A percentile compares a stretch with the other conserved stretches of the same genome.
Conservation (phyloP, 2,888 invertebrate species). For the Actias luna region DNA sequence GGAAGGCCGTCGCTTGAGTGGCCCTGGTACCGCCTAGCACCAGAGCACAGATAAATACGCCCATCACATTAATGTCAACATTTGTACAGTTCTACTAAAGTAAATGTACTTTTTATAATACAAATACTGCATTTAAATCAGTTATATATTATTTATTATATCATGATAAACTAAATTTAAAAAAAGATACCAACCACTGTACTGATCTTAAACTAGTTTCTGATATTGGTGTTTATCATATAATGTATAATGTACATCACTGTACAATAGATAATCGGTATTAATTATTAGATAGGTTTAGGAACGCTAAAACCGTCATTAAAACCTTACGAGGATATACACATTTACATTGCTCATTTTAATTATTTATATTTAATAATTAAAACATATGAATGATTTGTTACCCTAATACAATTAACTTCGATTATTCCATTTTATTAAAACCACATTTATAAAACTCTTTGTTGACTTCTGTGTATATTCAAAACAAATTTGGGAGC, state of each 20-base stretch:
- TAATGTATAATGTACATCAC: neutral
- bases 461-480: no score
- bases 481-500: no score
- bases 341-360: no score
- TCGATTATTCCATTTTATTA: no score
- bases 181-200: neutral
- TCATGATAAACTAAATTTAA: neutral
- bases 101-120: neutral
- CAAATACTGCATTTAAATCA: neutral
- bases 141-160: neutral
- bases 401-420: no score
- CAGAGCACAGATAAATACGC: constrained; percentile 60
- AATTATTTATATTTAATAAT: no score
- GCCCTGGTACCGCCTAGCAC: constrained; percentile 68
- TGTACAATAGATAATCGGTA: neutral
- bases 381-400: no score
- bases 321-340: no score
- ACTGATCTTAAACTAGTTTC: neutral
- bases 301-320: no score
- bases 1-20: constrained; percentile 51
- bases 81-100: constrained; percentile 17
- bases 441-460: no score
- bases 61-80: constrained; percentile 45
- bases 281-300: neutral
- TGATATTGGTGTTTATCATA: neutral